phyloP scores from a whole-genome alignment of 2,113 vertebrate species.

The Podilymbus podiceps region DNA sequence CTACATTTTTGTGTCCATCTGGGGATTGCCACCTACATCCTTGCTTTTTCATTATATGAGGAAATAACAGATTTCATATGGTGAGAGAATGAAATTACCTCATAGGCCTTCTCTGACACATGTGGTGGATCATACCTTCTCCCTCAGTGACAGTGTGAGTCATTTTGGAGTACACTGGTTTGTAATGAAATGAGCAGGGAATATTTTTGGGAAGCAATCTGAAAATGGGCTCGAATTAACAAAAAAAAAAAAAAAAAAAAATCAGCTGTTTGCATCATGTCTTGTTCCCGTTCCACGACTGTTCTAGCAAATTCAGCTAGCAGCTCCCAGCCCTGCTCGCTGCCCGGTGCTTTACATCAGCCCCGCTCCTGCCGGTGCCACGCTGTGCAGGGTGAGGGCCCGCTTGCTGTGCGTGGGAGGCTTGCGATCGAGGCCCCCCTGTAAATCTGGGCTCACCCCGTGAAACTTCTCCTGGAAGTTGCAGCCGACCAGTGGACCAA shows the following conservation, averaged over 20 bases:
- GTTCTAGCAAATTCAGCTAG: conserved; percentile 12
- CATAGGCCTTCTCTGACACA: conserved; percentile 27
- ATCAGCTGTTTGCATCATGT: conserved; percentile 25
- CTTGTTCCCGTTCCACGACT: not conserved
- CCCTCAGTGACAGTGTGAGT: conserved; percentile 33
- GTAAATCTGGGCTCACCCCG: not conserved
- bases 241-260: not conserved
- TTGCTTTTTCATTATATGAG: conserved; percentile 14
- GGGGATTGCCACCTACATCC: conserved; percentile 25
- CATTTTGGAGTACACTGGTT: conserved; percentile 24
- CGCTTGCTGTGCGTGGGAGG: not conserved
- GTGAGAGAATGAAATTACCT: conserved; percentile 29
- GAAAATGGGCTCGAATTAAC: not conserved
- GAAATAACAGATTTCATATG: conserved; percentile 41
- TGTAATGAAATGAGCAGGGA: not conserved
- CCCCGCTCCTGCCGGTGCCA: not conserved
- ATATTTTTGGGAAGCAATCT: not conserved
- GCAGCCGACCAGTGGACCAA: not conserved
- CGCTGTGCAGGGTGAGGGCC: not conserved
- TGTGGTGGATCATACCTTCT: conserved; percentile 31
- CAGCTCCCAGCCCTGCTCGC: not conserved
- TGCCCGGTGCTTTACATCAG: not conserved
- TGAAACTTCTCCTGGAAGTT: not conserved
- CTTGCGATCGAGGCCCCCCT: not conserved
- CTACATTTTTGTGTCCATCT: not conserved